Percentiles rank a stretch among this genome's conserved stretches.
phyloP scores from a whole-genome alignment of 2,113 vertebrate species.

The Aphyosemion australe region DNA sequence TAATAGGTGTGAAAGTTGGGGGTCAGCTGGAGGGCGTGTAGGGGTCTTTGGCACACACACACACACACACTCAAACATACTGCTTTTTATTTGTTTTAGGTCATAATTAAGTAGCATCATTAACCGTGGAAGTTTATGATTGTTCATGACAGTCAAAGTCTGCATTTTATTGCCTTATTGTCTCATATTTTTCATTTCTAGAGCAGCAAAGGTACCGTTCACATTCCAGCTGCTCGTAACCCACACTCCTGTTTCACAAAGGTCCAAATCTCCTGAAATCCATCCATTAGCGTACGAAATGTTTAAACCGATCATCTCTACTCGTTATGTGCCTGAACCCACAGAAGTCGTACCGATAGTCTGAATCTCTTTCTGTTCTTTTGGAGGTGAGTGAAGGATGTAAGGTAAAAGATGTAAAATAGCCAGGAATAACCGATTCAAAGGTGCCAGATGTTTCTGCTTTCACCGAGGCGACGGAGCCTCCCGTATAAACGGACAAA shows the following conservation, averaged over 20 bases:
- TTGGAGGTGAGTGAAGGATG: slow-evolving; percentile 74
- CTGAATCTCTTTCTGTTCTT: slow-evolving; percentile 47
- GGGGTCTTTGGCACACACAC: slow-evolving; percentile 28
- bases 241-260: slow-evolving; percentile 23
- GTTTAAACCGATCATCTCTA: slow-evolving; percentile 49
- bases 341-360: slow-evolving; percentile 69
- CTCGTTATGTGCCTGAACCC: slow-evolving; percentile 76
- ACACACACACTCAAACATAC: no score
- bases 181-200: slow-evolving; percentile 21
- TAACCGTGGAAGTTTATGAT: no score
- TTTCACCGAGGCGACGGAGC: slow-evolving; percentile 61
- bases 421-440: slow-evolving; percentile 80
- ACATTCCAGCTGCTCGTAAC: slow-evolving; percentile 27
- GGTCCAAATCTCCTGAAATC: slow-evolving; percentile 19
- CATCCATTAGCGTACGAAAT: slow-evolving; percentile 55
- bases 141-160: slow-evolving; percentile 1
- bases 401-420: slow-evolving; percentile 74
- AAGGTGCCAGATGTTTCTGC: slow-evolving; percentile 81
- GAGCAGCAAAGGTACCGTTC: slow-evolving; percentile 36
- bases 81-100: slow-evolving; percentile 26
- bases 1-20: background rate
- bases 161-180: slow-evolving; percentile 45
- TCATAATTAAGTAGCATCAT: slow-evolving; percentile 1
- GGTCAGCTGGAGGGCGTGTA: background rate
- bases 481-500: slow-evolving; percentile 57